Percentiles rank a stretch among this genome's conserved stretches.
These are phyloP conservation scores for Pomatostomus ruficeps DNA, from an alignment of 2,113 vertebrate species.

Conservation along the genomic window DNA sequence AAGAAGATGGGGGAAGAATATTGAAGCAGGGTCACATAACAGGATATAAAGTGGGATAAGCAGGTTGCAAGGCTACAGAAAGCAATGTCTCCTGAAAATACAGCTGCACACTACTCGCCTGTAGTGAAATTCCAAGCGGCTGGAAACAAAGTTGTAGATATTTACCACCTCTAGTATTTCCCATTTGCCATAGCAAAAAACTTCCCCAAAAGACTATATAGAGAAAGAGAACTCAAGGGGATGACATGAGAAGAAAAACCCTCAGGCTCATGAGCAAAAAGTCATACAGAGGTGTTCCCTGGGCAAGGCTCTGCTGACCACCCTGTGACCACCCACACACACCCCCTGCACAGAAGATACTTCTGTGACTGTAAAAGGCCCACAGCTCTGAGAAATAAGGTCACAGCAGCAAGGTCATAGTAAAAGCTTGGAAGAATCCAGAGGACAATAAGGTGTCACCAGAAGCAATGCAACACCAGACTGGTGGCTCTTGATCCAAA, in stretches of 20 bases:
- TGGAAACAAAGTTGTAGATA: background rate
- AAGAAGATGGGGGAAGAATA: background rate
- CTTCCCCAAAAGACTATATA: rapidly evolving
- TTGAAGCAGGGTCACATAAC: background rate
- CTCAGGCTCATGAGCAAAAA: background rate
- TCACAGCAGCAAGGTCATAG: background rate
- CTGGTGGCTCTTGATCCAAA: background rate
- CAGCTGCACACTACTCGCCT: background rate
- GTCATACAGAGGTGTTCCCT: background rate
- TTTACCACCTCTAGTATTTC: background rate
- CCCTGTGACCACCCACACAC: rapidly evolving
- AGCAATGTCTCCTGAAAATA: background rate
- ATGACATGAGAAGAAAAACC: background rate
- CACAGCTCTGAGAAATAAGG: background rate
- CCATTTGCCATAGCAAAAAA: background rate
- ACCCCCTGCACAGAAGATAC: background rate
- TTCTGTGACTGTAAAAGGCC: background rate
- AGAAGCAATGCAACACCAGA: background rate
- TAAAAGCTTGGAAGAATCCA: background rate
- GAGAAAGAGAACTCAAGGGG: background rate
- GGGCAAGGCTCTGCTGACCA: background rate
- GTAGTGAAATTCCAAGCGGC: background rate
- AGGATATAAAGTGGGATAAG: background rate
- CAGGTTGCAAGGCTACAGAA: background rate
- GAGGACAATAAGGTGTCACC: background rate